A percentile compares a stretch with the other conserved stretches of the same genome.
Evolutionary conservation across 1,140 invertebrate species (phyloP).

Genomic region (Lerema accius): DNA sequence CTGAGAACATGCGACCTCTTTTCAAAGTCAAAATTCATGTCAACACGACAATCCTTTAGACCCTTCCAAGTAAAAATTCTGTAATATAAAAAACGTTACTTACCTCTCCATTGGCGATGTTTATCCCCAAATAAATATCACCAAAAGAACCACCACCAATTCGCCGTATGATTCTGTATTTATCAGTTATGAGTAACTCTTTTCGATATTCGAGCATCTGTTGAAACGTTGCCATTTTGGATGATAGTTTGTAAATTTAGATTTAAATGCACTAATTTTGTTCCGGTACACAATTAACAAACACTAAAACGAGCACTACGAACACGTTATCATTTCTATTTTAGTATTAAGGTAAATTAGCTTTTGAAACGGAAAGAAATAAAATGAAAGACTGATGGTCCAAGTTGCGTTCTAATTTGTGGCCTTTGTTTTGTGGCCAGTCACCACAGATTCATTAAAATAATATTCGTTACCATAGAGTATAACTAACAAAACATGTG

Average conservation of each 20-base stretch:
- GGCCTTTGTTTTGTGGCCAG: conserved; percentile 25
- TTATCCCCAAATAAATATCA: conserved; percentile 99
- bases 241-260: conserved; percentile 24
- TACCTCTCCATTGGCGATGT: conserved; percentile 97
- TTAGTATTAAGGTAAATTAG: conserved; percentile 46
- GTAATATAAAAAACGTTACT: conserved; percentile 26
- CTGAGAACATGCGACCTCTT: conserved; percentile 16
- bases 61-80: neutral
- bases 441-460: conserved; percentile 9
- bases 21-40: conserved; percentile 26
- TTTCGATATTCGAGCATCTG: conserved; percentile 45
- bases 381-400: conserved; percentile 52
- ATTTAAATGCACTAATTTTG: conserved; percentile 42
- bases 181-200: conserved; percentile 87
- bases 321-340: conserved; percentile 55
- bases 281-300: conserved; percentile 43
- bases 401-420: conserved; percentile 48
- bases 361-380: conserved; percentile 49
- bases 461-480: neutral
- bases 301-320: conserved; percentile 48
- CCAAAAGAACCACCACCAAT: conserved; percentile 99
- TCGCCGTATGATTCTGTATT: conserved; percentile 97
- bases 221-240: conserved; percentile 51
- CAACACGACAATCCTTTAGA: conserved; percentile 10
- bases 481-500: neutral